A percentile compares a stretch with the other conserved stretches of the same genome.
Conservation (phyloP, 2,797 vertebrate species). For the Falco cherrug region DNA sequence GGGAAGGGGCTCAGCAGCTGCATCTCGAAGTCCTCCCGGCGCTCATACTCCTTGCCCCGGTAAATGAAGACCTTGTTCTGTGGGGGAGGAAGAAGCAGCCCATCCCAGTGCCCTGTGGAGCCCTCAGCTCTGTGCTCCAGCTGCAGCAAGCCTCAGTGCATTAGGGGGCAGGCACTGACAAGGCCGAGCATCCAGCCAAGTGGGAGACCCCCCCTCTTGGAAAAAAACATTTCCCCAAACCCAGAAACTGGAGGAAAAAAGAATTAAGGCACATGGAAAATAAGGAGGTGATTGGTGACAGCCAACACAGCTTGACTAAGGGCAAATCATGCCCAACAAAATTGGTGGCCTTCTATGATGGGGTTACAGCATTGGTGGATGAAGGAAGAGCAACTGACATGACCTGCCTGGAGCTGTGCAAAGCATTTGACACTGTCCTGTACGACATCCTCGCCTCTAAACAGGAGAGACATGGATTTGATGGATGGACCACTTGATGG, state of each 20-base stretch:
- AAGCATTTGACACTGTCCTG: not conserved
- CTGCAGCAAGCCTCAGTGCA: rapidly evolving
- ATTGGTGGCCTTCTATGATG: rapidly evolving
- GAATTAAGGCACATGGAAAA: not conserved
- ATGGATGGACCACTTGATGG: not conserved
- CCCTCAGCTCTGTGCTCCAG: not conserved
- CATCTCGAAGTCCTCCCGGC: slow-evolving; percentile 67
- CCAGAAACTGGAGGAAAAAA: not conserved
- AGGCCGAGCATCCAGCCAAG: not conserved
- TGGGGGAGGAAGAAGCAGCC: not conserved
- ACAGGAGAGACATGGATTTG: not conserved
- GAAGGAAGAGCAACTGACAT: not conserved
- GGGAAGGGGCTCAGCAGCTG: slow-evolving; percentile 65
- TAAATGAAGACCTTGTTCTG: slow-evolving; percentile 73
- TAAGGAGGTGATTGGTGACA: not conserved
- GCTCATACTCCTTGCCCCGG: slow-evolving; percentile 67
- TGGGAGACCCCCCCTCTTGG: rapidly evolving
- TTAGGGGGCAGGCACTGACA: rapidly evolving
- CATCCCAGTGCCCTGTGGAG: rapidly evolving
- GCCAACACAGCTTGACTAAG: no score
- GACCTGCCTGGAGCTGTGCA: not conserved
- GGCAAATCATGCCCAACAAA: not conserved
- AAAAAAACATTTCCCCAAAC: not conserved
- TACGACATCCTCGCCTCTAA: not conserved
- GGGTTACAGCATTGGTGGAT: rapidly evolving